Conservation (phyloP, 2,888 invertebrate genomes). For the Sarcophaga variegata region DNA sequence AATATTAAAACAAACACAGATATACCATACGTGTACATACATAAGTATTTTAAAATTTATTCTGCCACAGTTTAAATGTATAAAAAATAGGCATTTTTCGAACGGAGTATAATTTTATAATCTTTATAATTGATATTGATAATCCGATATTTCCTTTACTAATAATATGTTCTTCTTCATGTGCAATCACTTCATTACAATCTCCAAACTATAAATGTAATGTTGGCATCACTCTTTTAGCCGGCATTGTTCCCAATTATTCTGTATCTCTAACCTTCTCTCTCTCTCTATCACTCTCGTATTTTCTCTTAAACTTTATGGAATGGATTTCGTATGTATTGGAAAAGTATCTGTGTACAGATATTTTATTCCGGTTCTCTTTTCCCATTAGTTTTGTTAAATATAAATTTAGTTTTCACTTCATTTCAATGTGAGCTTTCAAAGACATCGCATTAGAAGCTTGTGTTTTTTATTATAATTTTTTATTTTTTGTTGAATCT, state of each 20-base stretch:
- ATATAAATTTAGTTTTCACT: slow-evolving; percentile 53
- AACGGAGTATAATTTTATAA: too few species aligned
- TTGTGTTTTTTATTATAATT: slow-evolving; percentile 49
- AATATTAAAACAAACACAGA: too few species aligned
- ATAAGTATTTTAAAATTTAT: too few species aligned
- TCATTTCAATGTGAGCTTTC: slow-evolving; percentile 68
- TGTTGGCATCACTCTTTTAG: slow-evolving; percentile 13
- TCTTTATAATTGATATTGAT: too few species aligned
- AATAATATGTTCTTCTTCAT: neutral
- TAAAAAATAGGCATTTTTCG: too few species aligned
- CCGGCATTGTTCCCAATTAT: neutral
- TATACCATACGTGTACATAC: too few species aligned
- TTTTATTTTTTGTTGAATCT: slow-evolving; percentile 51
- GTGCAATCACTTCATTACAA: neutral
- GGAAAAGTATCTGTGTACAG: slow-evolving; percentile 56
- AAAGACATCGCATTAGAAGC: slow-evolving; percentile 56
- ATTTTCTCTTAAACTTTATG: neutral
- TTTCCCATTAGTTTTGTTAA: slow-evolving; percentile 44
- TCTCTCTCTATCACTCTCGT: neutral
- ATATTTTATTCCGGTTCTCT: slow-evolving; percentile 14
- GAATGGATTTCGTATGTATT: slow-evolving; percentile 5
- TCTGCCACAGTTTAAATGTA: too few species aligned
- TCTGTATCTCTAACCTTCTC: neutral
- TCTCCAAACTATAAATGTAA: neutral
- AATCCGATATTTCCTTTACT: too few species aligned